These are phyloP conservation scores for Cherax destructor DNA, from an alignment of 1,140 invertebrate species.

Conservation along the genomic window DNA sequence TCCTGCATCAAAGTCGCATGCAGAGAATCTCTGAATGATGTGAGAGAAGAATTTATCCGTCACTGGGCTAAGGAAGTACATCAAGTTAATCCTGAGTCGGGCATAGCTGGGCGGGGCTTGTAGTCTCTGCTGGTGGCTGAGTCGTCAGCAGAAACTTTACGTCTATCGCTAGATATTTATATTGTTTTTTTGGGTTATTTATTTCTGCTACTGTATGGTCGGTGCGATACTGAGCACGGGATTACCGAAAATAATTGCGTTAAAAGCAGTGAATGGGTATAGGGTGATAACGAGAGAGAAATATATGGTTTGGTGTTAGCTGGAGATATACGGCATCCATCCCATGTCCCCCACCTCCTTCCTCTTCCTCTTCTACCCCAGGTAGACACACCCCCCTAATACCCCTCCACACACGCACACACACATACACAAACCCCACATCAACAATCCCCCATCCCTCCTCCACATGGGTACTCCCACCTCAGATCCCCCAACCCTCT, in stretches of 20 bases:
- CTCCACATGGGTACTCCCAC: background rate
- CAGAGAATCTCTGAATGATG: background rate
- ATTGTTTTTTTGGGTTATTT: too few species aligned
- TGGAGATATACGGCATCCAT: background rate
- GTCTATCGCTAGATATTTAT: too few species aligned
- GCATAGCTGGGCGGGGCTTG: background rate
- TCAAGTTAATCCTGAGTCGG: background rate
- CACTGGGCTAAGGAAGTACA: background rate
- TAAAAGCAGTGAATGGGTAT: too few species aligned
- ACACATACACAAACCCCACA: background rate
- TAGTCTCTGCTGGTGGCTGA: background rate
- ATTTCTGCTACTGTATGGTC: too few species aligned
- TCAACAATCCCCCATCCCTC: background rate
- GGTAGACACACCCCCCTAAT: background rate
- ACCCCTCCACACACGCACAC: background rate
- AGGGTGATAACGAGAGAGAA: too few species aligned
- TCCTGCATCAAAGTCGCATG: background rate
- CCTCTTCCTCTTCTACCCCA: background rate
- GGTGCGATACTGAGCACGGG: too few species aligned
- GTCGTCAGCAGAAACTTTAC: background rate
- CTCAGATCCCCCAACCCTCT: background rate
- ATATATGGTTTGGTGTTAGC: background rate
- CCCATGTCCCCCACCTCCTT: background rate
- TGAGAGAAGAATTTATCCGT: background rate
- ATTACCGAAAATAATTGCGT: too few species aligned